Conservation (phyloP, 2,113 vertebrate species). For the Phaethon lepturus region DNA sequence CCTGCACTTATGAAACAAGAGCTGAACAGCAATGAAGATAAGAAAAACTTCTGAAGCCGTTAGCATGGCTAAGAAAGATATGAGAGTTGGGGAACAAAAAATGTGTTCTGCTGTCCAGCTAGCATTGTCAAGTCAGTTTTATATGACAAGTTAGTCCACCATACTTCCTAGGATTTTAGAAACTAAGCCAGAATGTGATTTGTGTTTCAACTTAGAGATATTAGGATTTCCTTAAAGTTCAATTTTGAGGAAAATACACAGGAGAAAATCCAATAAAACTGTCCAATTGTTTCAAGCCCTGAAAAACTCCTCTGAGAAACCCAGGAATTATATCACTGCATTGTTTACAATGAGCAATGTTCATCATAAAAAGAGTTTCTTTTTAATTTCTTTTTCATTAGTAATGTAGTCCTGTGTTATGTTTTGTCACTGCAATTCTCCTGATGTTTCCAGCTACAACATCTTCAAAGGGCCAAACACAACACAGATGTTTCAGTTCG, state of each 20-base stretch:
- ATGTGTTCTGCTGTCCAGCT: background rate
- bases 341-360: background rate
- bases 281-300: background rate
- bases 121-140: background rate
- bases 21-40: background rate
- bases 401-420: background rate
- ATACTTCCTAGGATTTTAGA: background rate
- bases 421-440: constrained; percentile 38
- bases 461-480: constrained; percentile 48
- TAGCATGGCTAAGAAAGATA: background rate
- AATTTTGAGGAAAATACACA: constrained; percentile 9
- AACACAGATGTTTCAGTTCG: constrained; percentile 42
- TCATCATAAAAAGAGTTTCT: constrained; percentile 6
- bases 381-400: constrained; percentile 32
- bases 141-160: background rate
- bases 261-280: constrained; percentile 17
- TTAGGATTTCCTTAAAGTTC: background rate
- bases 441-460: constrained; percentile 15
- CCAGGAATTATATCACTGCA: background rate
- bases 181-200: background rate
- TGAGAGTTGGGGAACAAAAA: background rate
- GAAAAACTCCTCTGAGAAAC: constrained; percentile 3
- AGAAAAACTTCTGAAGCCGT: background rate
- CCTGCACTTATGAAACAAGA: background rate
- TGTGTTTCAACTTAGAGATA: background rate